Percentiles rank a stretch among this genome's conserved stretches.
Conservation (phyloP, 2,113 vertebrate species). For the Onychorhynchus coronatus region DNA sequence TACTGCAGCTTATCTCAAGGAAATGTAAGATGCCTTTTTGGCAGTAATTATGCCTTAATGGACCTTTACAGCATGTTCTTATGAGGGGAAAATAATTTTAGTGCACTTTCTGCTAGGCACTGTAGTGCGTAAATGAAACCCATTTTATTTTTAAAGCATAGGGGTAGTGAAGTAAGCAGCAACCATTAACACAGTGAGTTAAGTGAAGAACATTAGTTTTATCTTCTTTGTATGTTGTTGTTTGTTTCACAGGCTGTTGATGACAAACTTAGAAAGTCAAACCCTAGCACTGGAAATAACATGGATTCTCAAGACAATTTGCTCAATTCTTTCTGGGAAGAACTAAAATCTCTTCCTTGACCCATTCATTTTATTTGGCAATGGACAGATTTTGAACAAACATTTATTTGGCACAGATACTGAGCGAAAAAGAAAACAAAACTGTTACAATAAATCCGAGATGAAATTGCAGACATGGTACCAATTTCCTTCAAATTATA, state of each 20-base stretch:
- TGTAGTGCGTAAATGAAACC: neutral
- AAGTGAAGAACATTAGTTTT: neutral
- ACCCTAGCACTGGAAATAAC: neutral
- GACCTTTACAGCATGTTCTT: neutral
- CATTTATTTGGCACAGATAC: neutral
- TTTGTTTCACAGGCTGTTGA: neutral
- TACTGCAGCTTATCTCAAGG: slow-evolving; percentile 44
- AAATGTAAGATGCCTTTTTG: slow-evolving; percentile 56
- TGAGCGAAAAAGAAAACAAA: neutral
- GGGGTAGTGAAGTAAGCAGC: neutral
- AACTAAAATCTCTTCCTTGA: neutral
- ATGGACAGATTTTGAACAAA: neutral
- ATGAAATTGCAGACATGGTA: neutral
- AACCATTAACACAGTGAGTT: neutral
- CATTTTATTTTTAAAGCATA: neutral
- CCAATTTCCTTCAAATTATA: neutral
- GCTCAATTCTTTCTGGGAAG: neutral
- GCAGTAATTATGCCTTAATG: slow-evolving; percentile 67
- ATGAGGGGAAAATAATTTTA: slow-evolving; percentile 51
- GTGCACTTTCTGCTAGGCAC: neutral
- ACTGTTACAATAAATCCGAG: neutral
- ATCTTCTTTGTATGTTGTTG: neutral
- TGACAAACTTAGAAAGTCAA: neutral
- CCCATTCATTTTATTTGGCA: neutral
- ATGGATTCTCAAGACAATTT: neutral